Conservation (phyloP, 2,113 vertebrate species). For the Microtus montanus region DNA sequence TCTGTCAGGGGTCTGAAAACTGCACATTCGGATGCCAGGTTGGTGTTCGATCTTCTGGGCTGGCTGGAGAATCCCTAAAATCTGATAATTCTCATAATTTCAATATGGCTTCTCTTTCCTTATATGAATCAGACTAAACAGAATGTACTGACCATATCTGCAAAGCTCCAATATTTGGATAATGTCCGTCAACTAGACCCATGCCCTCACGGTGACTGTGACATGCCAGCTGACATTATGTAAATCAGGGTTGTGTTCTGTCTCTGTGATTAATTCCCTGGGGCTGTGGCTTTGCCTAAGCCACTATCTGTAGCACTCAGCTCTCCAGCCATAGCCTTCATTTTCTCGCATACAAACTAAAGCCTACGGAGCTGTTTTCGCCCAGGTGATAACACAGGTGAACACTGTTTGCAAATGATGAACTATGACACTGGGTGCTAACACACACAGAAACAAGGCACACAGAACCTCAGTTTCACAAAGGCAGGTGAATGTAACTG, state of each 20-base stretch:
- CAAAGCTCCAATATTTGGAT: neutral
- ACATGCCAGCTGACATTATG: neutral
- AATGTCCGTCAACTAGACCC: neutral
- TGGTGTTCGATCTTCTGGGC: neutral
- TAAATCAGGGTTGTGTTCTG: neutral
- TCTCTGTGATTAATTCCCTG: neutral
- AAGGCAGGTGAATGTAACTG: neutral
- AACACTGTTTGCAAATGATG: neutral
- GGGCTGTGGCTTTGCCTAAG: constrained; percentile 7
- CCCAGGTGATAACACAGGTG: neutral
- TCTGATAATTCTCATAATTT: neutral
- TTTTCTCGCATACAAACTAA: constrained; percentile 40
- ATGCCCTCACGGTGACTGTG: neutral
- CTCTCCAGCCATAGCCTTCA: rapidly evolving
- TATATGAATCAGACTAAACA: neutral
- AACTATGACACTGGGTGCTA: neutral
- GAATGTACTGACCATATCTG: neutral
- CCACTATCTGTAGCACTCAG: neutral
- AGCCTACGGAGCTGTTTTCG: neutral
- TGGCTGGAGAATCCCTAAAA: neutral
- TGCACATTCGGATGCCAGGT: neutral
- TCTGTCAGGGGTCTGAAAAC: neutral
- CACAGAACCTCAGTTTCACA: neutral
- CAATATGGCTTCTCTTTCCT: neutral
- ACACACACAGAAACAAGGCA: neutral